Percentiles rank a stretch among this genome's conserved stretches.
Evolutionary conservation across 2,888 invertebrate genomes (phyloP).

Genomic region (Plagodis pulveraria): DNA sequence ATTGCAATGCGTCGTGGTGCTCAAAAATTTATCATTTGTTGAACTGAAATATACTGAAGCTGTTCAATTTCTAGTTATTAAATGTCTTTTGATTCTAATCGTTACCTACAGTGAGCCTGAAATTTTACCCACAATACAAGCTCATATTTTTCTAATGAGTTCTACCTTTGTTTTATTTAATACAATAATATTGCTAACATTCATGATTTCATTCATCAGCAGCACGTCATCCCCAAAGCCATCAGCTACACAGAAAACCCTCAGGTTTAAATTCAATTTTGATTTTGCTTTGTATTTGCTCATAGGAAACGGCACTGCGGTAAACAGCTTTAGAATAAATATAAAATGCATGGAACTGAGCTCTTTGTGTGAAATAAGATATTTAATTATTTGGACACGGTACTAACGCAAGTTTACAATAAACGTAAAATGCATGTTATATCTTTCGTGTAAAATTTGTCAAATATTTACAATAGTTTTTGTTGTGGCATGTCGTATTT

Average conservation of each 20-base stretch:
- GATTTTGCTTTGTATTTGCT: slow-evolving; percentile 32
- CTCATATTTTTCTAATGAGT: slow-evolving; percentile 8
- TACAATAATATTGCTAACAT: slow-evolving; percentile 46
- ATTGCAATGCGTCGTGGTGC: no score
- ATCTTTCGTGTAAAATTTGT: no score
- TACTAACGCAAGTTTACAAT: no score
- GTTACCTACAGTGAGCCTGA: not conserved
- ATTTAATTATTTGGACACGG: no score
- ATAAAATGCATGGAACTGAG: slow-evolving; percentile 25
- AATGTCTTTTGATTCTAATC: slow-evolving; percentile 8
- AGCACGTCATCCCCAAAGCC: slow-evolving; percentile 83
- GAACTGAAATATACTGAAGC: not conserved
- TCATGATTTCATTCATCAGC: slow-evolving; percentile 77
- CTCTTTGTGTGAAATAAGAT: no score
- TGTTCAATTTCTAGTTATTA: slow-evolving; percentile 15
- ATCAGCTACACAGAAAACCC: slow-evolving; percentile 83
- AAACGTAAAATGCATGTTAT: no score
- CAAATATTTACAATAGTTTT: no score
- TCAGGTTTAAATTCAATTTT: slow-evolving; percentile 75
- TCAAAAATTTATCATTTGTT: not conserved
- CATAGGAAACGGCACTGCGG: slow-evolving; percentile 11
- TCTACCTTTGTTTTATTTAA: slow-evolving; percentile 17
- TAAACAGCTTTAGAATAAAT: slow-evolving; percentile 12
- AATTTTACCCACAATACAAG: not conserved
- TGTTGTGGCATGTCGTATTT: no score